Evolutionary conservation across 2,113 vertebrate genomes (phyloP), one percentile per base, ranked within the genome.

Genomic region (Rana temporaria): DNA sequence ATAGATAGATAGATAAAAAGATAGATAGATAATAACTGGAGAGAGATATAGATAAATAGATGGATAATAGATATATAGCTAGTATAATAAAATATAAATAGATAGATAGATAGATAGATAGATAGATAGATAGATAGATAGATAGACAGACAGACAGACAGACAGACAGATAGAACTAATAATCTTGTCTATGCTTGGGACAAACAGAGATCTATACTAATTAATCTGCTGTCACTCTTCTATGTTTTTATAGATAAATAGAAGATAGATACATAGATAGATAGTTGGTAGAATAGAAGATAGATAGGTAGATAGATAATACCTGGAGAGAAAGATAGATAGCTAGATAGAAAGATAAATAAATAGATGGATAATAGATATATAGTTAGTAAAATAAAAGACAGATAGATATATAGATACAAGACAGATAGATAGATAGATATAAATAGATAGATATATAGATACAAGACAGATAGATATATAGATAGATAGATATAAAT

Each of bases 341-440:
- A 64, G 59, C 22, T 62, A 20, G 59, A 62, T 62, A 62, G n/a
- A 22, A 22, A 0, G 20, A 69, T 75, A 57, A 20, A 75, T 24
- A 78, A 19, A 66, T 55, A 59, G 19, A 69, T 57, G 57, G 34
- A 70, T 70, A 70, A 74, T 59, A 74, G 71, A 74, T 74, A 38
- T 24, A 74, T 59, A 57, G 55, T 32, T 2, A 66, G n/a, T 11
- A 0, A 62, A n/a, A n/a, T n/a, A n/a, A 70, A 69, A 70, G 62
- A 70, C 32, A 57, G 34, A 74, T 59, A 74, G 71, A 74, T 74
- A 38, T 24, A 74, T 59, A 57, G 55, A 60, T 32, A n/a, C n/a
- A n/a, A 59, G 71, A 34, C 19, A 60, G 71, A 74, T 34, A 34
- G 55, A 59, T 32, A 74, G 55, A 34, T 32, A 73, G 72, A 34